A percentile compares a stretch with the other conserved stretches of the same genome.
phyloP scores from a whole-genome alignment of 1,140 invertebrate genomes.

The Philopotamus ludificatus region DNA sequence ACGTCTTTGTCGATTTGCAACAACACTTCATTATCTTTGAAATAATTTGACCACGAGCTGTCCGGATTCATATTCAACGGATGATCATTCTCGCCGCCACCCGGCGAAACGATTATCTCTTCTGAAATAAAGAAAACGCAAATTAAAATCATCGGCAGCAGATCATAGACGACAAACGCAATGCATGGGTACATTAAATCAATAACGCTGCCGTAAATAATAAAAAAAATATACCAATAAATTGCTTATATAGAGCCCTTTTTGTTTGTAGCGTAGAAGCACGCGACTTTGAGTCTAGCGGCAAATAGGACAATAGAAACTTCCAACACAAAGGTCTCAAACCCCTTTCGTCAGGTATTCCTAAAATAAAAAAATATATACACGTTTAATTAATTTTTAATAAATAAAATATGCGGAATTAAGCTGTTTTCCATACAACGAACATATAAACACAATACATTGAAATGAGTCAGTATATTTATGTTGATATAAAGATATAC shows the following conservation, averaged over 20 bases:
- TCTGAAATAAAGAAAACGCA: slow-evolving; percentile 56
- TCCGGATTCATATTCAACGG: slow-evolving; percentile 92
- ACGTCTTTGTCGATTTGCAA: slow-evolving; percentile 98
- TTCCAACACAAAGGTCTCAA: slow-evolving; percentile 79
- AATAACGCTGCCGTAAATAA: neutral
- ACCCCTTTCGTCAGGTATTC: slow-evolving; percentile 79
- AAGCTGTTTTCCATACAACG: slow-evolving; percentile 12
- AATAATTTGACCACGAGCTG: slow-evolving; percentile 87
- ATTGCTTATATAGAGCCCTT: slow-evolving; percentile 76
- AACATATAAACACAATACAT: slow-evolving; percentile 3
- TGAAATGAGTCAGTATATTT: neutral
- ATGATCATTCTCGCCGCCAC: slow-evolving; percentile 69
- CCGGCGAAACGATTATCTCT: slow-evolving; percentile 78
- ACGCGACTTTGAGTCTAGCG: slow-evolving; percentile 65
- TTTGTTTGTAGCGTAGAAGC: slow-evolving; percentile 65
- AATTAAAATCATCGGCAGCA: slow-evolving; percentile 3
- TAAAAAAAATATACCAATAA: slow-evolving; percentile 64
- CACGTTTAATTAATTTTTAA: neutral
- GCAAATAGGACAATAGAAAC: slow-evolving; percentile 79
- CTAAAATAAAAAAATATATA: slow-evolving; percentile 51
- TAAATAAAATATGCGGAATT: neutral
- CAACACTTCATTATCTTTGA: slow-evolving; percentile 95
- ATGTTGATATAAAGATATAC: neutral
- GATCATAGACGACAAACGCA: neutral
- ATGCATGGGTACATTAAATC: neutral